phyloP scores from a whole-genome alignment of 2,888 invertebrate species.

The Ditylenchus weischeri region DNA sequence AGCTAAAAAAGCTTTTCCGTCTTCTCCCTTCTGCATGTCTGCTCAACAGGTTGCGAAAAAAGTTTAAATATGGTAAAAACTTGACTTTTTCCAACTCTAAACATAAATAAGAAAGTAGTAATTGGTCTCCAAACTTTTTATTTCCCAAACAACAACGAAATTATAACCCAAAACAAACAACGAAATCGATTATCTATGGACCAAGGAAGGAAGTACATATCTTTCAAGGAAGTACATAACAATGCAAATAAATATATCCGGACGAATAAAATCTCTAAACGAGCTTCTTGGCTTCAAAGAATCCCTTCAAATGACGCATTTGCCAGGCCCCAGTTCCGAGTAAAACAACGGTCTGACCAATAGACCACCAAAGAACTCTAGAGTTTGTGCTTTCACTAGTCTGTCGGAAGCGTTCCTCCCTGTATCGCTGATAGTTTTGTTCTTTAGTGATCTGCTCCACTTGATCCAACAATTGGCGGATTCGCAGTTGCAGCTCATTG shows the following conservation, averaged over 20 bases:
- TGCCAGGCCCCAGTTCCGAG: conserved; percentile 95
- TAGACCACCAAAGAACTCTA: conserved; percentile 60
- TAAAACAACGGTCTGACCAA: conserved; percentile 83
- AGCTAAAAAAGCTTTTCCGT: too few species aligned
- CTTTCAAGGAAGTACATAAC: conserved; percentile 1
- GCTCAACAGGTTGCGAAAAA: too few species aligned
- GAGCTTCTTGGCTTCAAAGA: conserved; percentile 98
- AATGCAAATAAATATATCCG: neutral
- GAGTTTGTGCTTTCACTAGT: conserved; percentile 97
- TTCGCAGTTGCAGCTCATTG: conserved; percentile 86
- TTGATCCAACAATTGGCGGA: conserved; percentile 90
- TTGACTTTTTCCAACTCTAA: too few species aligned
- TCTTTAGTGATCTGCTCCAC: conserved; percentile 99
- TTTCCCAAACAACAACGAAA: too few species aligned
- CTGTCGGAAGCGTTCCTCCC: conserved; percentile 92
- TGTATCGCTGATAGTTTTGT: conserved; percentile 94
- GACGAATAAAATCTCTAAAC: conserved; percentile 63
- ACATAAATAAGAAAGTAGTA: too few species aligned
- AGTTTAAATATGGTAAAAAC: too few species aligned
- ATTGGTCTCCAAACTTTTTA: too few species aligned
- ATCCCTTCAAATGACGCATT: conserved; percentile 96
- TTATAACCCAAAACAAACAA: too few species aligned
- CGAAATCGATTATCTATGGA: too few species aligned
- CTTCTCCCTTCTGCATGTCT: too few species aligned
- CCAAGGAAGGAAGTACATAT: too few species aligned